Conservation (phyloP, 2,113 vertebrate genomes). For the Trogon melanurus region DNA sequence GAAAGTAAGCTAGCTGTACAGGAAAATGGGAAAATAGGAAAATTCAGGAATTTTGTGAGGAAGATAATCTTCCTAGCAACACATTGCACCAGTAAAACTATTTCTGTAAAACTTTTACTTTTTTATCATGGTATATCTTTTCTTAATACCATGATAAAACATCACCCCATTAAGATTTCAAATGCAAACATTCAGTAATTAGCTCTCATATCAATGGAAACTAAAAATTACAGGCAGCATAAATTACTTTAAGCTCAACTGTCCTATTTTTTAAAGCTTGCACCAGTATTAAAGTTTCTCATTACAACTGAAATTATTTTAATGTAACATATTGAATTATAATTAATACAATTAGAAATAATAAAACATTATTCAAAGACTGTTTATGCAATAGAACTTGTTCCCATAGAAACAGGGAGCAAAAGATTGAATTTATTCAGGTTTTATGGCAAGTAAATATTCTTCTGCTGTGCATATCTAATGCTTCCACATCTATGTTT, state of each 20-base stretch:
- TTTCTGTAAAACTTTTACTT: not conserved
- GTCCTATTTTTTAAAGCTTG: slow-evolving; percentile 7
- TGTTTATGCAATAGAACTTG: slow-evolving; percentile 56
- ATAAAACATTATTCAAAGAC: slow-evolving; percentile 44
- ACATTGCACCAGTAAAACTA: not conserved
- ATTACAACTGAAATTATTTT: slow-evolving; percentile 59
- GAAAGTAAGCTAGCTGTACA: not conserved
- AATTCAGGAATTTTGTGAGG: not conserved
- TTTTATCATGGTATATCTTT: not conserved
- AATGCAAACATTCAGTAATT: slow-evolving; percentile 40
- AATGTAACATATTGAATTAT: slow-evolving; percentile 59
- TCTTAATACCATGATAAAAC: not conserved
- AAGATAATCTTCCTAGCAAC: not conserved
- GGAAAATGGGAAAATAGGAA: not conserved
- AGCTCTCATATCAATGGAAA: slow-evolving; percentile 13
- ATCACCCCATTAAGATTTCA: slow-evolving; percentile 6
- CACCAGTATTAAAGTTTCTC: slow-evolving; percentile 28
- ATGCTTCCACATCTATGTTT: slow-evolving; percentile 11
- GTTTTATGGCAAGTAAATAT: slow-evolving; percentile 46
- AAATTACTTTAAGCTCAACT: slow-evolving; percentile 40
- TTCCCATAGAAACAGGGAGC: slow-evolving; percentile 49
- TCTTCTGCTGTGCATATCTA: slow-evolving; percentile 3
- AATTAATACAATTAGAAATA: slow-evolving; percentile 66
- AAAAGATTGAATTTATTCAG: slow-evolving; percentile 44
- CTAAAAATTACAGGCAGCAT: slow-evolving; percentile 26